Evolutionary conservation across 2,888 invertebrate genomes (phyloP), one percentile per base, ranked within the genome.

Genomic region (Pyrochroa serraticornis): DNA sequence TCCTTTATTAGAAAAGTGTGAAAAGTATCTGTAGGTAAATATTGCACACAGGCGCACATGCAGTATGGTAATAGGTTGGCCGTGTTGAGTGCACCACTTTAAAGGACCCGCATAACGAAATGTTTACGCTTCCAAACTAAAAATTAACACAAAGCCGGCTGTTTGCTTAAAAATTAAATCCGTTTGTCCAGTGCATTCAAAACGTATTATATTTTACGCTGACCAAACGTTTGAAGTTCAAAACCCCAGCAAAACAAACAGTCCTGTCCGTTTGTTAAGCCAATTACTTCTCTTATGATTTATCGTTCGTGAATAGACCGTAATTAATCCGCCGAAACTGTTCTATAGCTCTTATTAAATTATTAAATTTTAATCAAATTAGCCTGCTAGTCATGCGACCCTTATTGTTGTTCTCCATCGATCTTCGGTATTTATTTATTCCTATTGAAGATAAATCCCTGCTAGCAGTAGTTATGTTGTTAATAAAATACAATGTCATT

Each of bases 211-310:
- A 54, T 60, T 62, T 56, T 56, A 60, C 62, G 56, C 58, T 59
- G 62, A 57, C 57, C 64, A 48, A 53, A 55, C 62, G 62, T 65
- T 65, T 64, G 62, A 67, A 61, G 65, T 65, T 61, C 59, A 52
- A 50, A 45, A 54, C 60, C 57, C 60, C 48, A 46, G 9, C 37
- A 55, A 53, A 59, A 59, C 54, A 59, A 47, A 47, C 46, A 51
- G 39, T 59, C 48, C 45, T 36, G 52, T 52, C 49, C 49, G 60
- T 60, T 65, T 62, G 64, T 62, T 66, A 67, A 69, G 64, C 71
- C 70, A 71, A 71, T 71, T 71, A 70, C 65, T 52, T 50, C 64
- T 59, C 63, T 71, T 67, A 68, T 70, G 69, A 71, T 71, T 68
- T 68, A 71, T 70, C 65, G 64, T 62, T 66, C 63, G 62, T 68